phyloP scores from a whole-genome alignment of 2,797 vertebrate genomes.

The Tapirus indicus region DNA sequence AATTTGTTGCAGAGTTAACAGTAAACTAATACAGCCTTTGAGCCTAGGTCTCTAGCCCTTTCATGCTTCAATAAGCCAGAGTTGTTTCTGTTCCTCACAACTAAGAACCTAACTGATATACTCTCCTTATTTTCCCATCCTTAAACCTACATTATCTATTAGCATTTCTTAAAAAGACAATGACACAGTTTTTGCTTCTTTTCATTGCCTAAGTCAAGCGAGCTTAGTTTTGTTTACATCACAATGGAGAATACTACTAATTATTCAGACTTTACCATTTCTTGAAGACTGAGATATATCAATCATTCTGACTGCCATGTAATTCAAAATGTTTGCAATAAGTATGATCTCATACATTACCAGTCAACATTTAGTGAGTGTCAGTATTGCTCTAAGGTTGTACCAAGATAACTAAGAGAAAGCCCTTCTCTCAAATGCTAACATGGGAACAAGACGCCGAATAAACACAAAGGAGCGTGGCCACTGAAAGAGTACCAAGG shows the following conservation, averaged over 20 bases:
- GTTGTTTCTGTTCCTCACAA: neutral
- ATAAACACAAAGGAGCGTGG: neutral
- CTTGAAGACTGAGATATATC: neutral
- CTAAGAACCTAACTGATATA: neutral
- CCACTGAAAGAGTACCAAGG: neutral
- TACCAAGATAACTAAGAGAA: conserved; percentile 4
- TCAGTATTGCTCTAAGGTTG: neutral
- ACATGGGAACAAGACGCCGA: neutral
- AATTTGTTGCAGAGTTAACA: neutral
- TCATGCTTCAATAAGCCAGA: neutral
- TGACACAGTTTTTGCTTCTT: neutral
- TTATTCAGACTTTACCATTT: neutral
- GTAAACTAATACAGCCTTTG: neutral
- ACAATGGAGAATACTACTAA: neutral
- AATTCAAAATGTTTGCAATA: neutral
- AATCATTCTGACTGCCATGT: neutral
- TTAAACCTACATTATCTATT: neutral
- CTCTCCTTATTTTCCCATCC: neutral
- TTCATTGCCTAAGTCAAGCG: neutral
- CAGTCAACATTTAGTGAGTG: neutral
- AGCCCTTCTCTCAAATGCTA: neutral
- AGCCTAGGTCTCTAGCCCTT: neutral
- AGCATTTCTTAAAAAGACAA: neutral
- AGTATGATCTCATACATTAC: neutral
- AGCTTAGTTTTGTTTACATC: neutral